These are phyloP conservation scores for Sigmodon hispidus DNA, from an alignment of 2,113 vertebrate species.

Conservation along the genomic window DNA sequence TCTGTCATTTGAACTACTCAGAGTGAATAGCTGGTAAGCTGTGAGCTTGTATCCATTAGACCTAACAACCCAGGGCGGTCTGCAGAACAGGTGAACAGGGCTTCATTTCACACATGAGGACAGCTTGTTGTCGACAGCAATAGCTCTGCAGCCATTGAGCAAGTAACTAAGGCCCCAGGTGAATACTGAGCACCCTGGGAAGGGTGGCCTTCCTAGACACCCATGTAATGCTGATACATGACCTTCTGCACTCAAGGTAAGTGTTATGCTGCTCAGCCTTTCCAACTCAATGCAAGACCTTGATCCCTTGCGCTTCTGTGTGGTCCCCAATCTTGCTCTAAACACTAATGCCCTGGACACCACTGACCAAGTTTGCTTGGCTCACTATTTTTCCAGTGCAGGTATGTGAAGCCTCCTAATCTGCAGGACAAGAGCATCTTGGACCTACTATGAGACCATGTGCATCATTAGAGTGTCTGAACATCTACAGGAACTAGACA, in stretches of 20 bases:
- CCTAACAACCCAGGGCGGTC: background rate
- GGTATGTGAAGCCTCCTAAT: background rate
- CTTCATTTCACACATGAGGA: background rate
- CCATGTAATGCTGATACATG: rapidly evolving
- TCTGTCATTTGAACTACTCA: background rate
- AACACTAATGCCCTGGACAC: background rate
- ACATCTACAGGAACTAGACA: background rate
- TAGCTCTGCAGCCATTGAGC: background rate
- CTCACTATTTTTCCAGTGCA: background rate
- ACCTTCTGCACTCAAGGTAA: background rate
- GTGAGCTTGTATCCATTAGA: background rate
- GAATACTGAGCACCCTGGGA: background rate
- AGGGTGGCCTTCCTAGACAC: background rate
- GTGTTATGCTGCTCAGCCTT: background rate
- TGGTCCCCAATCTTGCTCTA: background rate
- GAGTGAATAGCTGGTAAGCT: background rate
- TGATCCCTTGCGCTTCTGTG: background rate
- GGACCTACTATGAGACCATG: background rate
- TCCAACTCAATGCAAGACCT: background rate
- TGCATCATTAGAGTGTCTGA: background rate
- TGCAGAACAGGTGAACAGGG: background rate
- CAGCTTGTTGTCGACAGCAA: background rate
- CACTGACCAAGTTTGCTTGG: background rate
- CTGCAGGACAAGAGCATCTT: too few relatives aligned
- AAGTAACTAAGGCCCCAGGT: background rate